Evolutionary conservation across 1,140 invertebrate species (phyloP).

Genomic region (Anagrus nilaparvatae): DNA sequence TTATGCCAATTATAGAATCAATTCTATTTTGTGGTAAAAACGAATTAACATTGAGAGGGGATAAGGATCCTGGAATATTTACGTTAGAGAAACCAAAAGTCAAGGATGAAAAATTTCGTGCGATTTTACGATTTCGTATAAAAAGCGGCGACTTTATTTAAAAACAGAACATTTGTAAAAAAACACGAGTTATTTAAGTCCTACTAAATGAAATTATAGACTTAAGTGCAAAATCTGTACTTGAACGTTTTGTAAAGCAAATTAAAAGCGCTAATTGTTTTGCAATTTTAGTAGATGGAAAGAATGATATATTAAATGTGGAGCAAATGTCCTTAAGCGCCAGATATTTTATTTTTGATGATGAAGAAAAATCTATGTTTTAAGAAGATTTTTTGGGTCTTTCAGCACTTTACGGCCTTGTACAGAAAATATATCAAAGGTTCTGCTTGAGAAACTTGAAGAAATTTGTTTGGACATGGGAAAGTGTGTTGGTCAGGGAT

Average conservation of each 20-base stretch:
- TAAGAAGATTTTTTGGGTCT: slow-evolving; percentile 24
- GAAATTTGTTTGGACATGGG: slow-evolving; percentile 19
- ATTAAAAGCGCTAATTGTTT: slow-evolving; percentile 18
- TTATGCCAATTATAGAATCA: slow-evolving; percentile 16
- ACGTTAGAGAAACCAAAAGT: slow-evolving; percentile 10
- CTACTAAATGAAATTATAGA: slow-evolving; percentile 25
- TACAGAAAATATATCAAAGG: slow-evolving; percentile 16
- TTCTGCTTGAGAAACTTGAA: slow-evolving; percentile 17
- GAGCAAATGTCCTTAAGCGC: slow-evolving; percentile 26
- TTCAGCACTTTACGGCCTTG: slow-evolving; percentile 19
- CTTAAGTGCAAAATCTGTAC: slow-evolving; percentile 20
- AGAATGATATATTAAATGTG: slow-evolving; percentile 22
- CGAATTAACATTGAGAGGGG: slow-evolving; percentile 11
- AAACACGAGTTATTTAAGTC: slow-evolving; percentile 19
- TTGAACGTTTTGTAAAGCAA: slow-evolving; percentile 16
- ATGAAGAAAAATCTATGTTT: slow-evolving; percentile 9
- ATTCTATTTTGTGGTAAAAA: slow-evolving; percentile 12
- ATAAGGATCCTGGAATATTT: slow-evolving; percentile 5
- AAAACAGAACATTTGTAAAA: slow-evolving; percentile 9
- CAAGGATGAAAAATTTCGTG: slow-evolving; percentile 23
- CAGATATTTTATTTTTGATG: slow-evolving; percentile 17
- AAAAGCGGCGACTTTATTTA: slow-evolving; percentile 14
- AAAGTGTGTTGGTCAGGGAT: slow-evolving; percentile 24
- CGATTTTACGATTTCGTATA: slow-evolving; percentile 16
- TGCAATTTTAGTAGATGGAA: slow-evolving; percentile 24